Percentiles rank a stretch among this genome's conserved stretches.
Evolutionary conservation across 2,888 invertebrate genomes (phyloP).

Genomic region (Thalpophila matura): DNA sequence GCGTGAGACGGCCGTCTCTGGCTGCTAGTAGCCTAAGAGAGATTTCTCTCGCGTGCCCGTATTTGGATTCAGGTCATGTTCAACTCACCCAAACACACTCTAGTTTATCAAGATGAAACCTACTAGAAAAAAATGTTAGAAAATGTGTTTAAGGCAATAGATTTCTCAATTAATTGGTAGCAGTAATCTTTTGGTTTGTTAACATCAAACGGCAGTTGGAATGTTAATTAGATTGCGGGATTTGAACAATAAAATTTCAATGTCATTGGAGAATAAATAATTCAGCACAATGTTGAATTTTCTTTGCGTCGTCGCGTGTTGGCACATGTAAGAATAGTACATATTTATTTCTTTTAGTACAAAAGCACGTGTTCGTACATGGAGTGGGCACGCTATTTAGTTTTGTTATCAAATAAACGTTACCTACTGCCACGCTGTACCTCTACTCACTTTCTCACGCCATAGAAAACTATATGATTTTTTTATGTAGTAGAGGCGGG

Average conservation of each 20-base stretch:
- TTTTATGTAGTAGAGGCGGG: too few relatives aligned
- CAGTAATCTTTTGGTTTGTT: conserved; percentile 20
- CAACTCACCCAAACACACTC: conserved; percentile 82
- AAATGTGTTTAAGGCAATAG: conserved; percentile 34
- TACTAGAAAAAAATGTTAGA: conserved; percentile 18
- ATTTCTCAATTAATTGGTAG: conserved; percentile 33
- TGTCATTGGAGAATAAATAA: conserved; percentile 16
- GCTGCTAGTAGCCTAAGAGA: conserved; percentile 71
- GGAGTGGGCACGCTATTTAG: conserved; percentile 51
- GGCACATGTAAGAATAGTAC: conserved; percentile 40
- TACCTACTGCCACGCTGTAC: conserved; percentile 36
- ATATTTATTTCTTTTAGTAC: conserved; percentile 52
- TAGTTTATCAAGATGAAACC: conserved; percentile 55
- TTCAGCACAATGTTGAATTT: conserved; percentile 21
- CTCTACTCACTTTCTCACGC: conserved; percentile 46
- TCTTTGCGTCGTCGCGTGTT: conserved; percentile 17
- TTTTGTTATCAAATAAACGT: conserved; percentile 62
- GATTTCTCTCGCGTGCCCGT: conserved; percentile 88
- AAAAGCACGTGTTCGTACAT: conserved; percentile 58
- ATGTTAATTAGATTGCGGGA: conserved; percentile 21
- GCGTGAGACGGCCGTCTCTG: conserved; percentile 65
- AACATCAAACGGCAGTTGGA: conserved; percentile 12
- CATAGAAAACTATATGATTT: conserved; percentile 14
- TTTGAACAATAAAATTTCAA: conserved; percentile 11
- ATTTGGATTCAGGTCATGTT: conserved; percentile 86